These are phyloP conservation scores for Argyrosomus regius DNA, from an alignment of 2,797 vertebrate species.

Conservation along the genomic window DNA sequence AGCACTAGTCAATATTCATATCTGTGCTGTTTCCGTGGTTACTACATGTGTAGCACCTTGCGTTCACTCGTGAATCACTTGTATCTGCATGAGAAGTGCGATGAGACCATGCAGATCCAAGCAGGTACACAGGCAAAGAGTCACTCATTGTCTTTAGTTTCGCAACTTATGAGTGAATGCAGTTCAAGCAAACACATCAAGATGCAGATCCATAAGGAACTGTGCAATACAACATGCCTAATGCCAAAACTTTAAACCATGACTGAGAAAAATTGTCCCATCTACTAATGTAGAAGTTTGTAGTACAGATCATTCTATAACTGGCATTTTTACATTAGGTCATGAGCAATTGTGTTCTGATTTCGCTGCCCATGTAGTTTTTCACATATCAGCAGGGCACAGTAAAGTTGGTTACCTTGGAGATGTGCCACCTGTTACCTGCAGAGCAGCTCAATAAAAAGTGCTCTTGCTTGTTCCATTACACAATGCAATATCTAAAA, in stretches of 20 bases:
- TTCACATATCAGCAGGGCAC: neutral
- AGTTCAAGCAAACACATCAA: neutral
- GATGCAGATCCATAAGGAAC: neutral
- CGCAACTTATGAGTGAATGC: neutral
- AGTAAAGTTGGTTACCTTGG: neutral
- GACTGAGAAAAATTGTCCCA: neutral
- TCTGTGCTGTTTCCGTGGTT: no score
- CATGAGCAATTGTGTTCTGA: neutral
- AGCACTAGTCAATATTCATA: no score
- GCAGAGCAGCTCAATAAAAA: neutral
- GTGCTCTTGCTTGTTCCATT: no score
- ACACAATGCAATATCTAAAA: neutral
- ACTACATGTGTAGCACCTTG: no score
- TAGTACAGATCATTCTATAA: neutral
- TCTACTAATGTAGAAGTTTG: no score
- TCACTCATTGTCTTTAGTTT: neutral
- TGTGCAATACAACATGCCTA: no score
- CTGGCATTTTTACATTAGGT: neutral
- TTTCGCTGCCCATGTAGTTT: neutral
- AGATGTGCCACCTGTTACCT: neutral
- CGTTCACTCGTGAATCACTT: no score
- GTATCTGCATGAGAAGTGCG: no score
- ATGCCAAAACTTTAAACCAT: neutral
- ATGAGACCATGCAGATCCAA: no score
- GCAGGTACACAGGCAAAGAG: no score